A percentile compares a stretch with the other conserved stretches of the same genome.
These are phyloP conservation scores for Unio pictorum DNA, from an alignment of 2,888 invertebrate genomes.

Conservation along the genomic window DNA sequence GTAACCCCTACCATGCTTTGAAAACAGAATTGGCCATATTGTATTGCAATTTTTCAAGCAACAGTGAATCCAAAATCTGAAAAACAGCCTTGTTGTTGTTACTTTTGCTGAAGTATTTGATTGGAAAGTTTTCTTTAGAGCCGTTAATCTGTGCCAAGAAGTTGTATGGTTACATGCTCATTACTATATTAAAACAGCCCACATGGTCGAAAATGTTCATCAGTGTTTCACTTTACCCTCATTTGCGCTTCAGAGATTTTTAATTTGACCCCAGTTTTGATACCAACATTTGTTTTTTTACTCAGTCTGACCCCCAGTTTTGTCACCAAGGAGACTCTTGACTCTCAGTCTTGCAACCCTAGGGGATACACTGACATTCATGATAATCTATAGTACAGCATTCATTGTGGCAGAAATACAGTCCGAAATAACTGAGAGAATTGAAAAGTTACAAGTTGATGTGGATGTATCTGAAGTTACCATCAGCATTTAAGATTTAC, in stretches of 20 bases:
- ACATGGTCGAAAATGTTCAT: not conserved
- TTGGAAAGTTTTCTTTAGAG: not conserved
- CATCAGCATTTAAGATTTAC: not conserved
- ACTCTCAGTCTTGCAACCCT: no score
- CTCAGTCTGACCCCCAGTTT: no score
- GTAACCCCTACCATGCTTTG: no score
- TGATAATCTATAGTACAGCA: not conserved
- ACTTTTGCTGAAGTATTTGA: not conserved
- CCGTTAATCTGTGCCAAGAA: not conserved
- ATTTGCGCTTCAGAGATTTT: no score
- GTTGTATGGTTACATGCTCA: not conserved
- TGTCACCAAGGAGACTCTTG: no score
- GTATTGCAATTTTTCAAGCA: no score
- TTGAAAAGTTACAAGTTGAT: constrained; percentile 3
- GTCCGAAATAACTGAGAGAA: constrained; percentile 1
- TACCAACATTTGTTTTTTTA: no score
- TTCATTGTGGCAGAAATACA: not conserved
- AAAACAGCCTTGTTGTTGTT: not conserved
- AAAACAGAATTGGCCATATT: not conserved
- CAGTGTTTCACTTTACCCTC: no score
- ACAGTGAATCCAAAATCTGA: no score
- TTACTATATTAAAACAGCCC: not conserved
- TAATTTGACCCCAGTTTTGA: no score
- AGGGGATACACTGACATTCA: no score
- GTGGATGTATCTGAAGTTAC: not conserved